phyloP scores from a whole-genome alignment of 1,140 invertebrate genomes.

The Triops cancriformis region DNA sequence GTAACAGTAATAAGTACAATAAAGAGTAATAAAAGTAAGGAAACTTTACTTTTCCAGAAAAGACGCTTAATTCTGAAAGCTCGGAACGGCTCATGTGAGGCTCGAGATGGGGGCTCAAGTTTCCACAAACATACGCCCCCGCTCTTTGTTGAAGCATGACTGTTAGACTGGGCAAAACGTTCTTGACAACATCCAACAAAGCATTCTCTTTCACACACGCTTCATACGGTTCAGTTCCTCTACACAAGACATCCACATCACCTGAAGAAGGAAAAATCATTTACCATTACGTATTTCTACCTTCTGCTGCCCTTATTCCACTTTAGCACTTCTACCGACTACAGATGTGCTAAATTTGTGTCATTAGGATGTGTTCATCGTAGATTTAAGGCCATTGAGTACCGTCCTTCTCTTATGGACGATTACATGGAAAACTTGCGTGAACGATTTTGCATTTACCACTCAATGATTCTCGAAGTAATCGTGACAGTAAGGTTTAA shows the following conservation, averaged over 20 bases:
- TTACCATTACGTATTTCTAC: background rate
- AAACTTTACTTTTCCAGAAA: background rate
- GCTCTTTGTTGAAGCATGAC: background rate
- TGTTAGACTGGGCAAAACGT: background rate
- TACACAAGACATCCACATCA: constrained; percentile 1
- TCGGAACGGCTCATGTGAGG: background rate
- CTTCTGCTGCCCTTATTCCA: background rate
- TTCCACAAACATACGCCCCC: background rate
- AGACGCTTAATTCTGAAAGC: background rate
- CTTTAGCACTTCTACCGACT: too few species aligned
- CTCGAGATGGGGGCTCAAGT: background rate
- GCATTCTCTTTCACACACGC: background rate
- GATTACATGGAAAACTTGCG: too few species aligned
- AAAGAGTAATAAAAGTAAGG: background rate
- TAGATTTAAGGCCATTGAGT: too few species aligned
- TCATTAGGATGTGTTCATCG: too few species aligned
- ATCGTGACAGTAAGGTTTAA: too few species aligned
- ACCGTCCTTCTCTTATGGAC: too few species aligned
- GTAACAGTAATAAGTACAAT: background rate
- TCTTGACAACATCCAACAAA: background rate
- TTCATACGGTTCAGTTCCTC: background rate
- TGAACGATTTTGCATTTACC: too few species aligned
- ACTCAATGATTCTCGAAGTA: too few species aligned
- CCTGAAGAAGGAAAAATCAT: background rate
- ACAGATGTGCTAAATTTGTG: too few species aligned